A percentile compares a stretch with the other conserved stretches of the same genome.
Evolutionary conservation across 2,113 vertebrate genomes (phyloP).

Genomic region (Illadopsis cleaveri): DNA sequence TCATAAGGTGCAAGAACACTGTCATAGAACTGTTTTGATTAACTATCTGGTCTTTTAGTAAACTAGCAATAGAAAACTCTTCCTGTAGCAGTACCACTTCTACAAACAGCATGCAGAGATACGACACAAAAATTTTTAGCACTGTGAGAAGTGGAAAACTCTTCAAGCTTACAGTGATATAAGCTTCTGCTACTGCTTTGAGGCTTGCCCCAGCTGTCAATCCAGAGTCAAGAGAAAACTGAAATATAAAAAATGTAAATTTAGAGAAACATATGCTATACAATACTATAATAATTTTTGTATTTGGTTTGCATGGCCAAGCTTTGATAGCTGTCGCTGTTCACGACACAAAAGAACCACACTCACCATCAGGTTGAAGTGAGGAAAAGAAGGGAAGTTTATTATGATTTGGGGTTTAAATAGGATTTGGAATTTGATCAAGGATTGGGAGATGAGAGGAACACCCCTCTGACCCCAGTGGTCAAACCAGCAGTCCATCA

Average conservation of each 20-base stretch:
- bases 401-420: too few relatives aligned
- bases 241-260: not conserved
- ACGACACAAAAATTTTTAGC: not conserved
- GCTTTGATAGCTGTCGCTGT: not conserved
- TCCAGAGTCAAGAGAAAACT: not conserved
- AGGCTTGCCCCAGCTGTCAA: not conserved
- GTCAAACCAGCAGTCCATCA: too few relatives aligned
- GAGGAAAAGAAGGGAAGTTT: too few relatives aligned
- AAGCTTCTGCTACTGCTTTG: not conserved
- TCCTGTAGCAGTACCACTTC: not conserved
- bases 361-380: too few relatives aligned
- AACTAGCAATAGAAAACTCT: not conserved
- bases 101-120: not conserved
- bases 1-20: not conserved
- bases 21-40: not conserved
- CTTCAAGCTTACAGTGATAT: not conserved
- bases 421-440: too few relatives aligned
- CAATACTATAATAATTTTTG: not conserved
- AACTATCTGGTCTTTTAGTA: not conserved
- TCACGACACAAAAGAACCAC: too few relatives aligned
- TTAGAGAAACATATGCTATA: not conserved
- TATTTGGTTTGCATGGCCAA: not conserved
- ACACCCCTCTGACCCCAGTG: too few relatives aligned
- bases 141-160: not conserved
- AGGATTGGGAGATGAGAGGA: too few relatives aligned